Base-by-base conservation (phyloP, 92 coral and sea anemone genomes). In the Phymanthus crucifer region DNA sequence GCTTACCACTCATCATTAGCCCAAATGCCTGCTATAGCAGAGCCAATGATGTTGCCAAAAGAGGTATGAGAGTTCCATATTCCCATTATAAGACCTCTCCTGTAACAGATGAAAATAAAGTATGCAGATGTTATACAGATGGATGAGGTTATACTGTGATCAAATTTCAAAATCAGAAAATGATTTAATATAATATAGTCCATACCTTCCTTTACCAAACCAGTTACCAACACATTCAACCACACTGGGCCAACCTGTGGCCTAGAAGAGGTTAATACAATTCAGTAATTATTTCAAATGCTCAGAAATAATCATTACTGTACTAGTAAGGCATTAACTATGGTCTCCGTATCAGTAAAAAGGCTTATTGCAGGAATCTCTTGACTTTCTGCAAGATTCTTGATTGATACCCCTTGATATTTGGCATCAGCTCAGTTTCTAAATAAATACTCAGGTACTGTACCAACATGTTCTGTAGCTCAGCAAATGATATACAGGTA, bases 51-150 rank as follows among this genome's bases (percentile, higher is more conserved):
- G 73, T 96, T 96, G 61, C 99, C 99, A 14, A 96, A 94, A 35
- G 99, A 96, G 36, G 99, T 96, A 69, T 96, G 99, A 40, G 99
- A 96, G 76, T 96, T 96, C 99, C 99, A 96, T 79, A 96, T 87
- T 9, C 99, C 99, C 99, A 96, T 96, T 10, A 96, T 91, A 50
- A 96, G 86, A 36, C 99, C 99, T 65, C 99, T 89, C 80, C 99
- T 95, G 26, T 33, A 33, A n/a, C 0, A 75, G 32, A 40, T 38
- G 19, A 72, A 4, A 23, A 72, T 48, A 43, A 40, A 21, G 48
- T 12, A 35, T 70, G 18, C 12, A 70, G 1, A n/a, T 54, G 13
- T 24, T 21, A 9, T 1, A 0, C 50, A 45, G 50, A 45, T 61
- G 68, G 11, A 27, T n/a, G n/a, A 31, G 71, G 40, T 66, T 3